Evolutionary conservation across 1,140 invertebrate species (phyloP).

Genomic region (Tetramorium simillimum): DNA sequence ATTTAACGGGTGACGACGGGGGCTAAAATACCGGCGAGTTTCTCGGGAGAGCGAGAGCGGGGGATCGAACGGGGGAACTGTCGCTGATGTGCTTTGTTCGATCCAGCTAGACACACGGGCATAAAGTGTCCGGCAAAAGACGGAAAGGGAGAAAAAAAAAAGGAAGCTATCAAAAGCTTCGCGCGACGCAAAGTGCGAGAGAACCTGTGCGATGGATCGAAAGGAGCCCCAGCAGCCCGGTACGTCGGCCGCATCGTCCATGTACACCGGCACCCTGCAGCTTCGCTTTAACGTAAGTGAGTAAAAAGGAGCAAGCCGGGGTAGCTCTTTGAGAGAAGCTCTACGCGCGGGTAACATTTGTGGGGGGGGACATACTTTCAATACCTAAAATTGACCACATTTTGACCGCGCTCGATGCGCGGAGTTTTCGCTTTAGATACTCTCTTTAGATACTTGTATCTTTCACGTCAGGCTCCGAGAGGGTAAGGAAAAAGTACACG

Average conservation of each 20-base stretch:
- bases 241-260: slow-evolving; percentile 64
- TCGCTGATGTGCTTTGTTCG: slow-evolving; percentile 16
- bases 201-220: slow-evolving; percentile 63
- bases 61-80: slow-evolving; percentile 8
- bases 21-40: background rate
- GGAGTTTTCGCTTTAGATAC: background rate
- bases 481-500: background rate
- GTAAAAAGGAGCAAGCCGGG: slow-evolving; percentile 27
- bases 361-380: background rate
- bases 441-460: background rate
- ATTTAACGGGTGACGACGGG: background rate
- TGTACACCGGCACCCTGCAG: slow-evolving; percentile 73
- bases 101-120: background rate
- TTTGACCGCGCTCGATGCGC: background rate
- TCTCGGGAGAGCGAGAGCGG: background rate
- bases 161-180: slow-evolving; percentile 21
- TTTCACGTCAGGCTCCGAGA: background rate
- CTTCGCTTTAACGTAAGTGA: slow-evolving; percentile 79
- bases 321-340: slow-evolving; percentile 57
- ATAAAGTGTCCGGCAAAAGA: background rate
- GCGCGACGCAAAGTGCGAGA: background rate
- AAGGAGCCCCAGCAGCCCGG: slow-evolving; percentile 56
- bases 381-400: slow-evolving; percentile 40
- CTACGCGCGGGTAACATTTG: slow-evolving; percentile 26
- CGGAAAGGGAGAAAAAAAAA: background rate